Base-by-base conservation (phyloP, 2,113 vertebrate genomes). In the Rhea pennata region DNA sequence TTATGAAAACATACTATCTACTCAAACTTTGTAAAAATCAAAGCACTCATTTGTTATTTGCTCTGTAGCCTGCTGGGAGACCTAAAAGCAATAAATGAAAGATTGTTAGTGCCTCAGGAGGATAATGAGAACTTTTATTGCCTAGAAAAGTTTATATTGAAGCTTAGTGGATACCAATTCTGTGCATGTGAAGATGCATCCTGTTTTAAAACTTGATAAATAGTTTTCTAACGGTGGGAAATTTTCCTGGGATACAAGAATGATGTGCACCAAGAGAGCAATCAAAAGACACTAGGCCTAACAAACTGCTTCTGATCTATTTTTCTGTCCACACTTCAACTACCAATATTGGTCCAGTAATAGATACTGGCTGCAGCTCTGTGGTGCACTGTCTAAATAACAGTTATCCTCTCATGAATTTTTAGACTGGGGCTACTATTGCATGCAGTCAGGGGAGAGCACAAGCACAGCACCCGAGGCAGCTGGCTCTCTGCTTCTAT, bases 1-100 rank as follows among this genome's bases (percentile, higher is more conserved):
- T 92, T 92, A 92, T 56, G 58, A 89, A 95, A 94, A 90, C 58
- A 87, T 48, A 44, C 8, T 39, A 67, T 81, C 62, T 85, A 85
- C 62, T 79, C 72, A n/a, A 86, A 95, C 50, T 82, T 86, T 44
- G 59, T 87, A 81, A 89, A 94, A 95, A 87, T 56, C 40, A 22
- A 92, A 92, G 87, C 54, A 61, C 16, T 83, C 15, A 64, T 91
- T 94, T 4, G 2, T 66, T 79, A 87, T 61, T 90, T 88, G 50
- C 40, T 86, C 58, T 89, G 19, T n/a, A 77, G 40, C 67, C 77
- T 85, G 39, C 39, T 81, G 61, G 54, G 62, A 91, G 53, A 94
- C 65, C 70, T 62, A 72, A 77, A 86, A 88, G 53, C 64, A 85
- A 69, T 89, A 82, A 62, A 53, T 29, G 7, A 94, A 83, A 73